phyloP scores from a whole-genome alignment of 2,113 vertebrate genomes.

The Etia nguti region DNA sequence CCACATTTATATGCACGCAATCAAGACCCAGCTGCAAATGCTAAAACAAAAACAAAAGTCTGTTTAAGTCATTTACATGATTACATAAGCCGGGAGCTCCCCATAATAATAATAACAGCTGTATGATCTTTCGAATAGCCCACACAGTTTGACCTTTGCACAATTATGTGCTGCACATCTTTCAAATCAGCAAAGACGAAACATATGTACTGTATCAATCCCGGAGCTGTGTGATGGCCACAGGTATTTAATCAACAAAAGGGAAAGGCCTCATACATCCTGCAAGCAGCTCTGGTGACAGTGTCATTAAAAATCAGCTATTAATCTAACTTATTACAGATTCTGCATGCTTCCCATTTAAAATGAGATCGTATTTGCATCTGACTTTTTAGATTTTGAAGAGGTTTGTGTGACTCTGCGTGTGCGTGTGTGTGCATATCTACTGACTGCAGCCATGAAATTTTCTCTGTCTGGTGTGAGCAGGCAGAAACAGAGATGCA shows the following conservation, averaged over 20 bases:
- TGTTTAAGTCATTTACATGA: conserved; percentile 2
- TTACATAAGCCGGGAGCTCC: neutral
- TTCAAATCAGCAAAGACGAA: neutral
- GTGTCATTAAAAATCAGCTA: conserved; percentile 20
- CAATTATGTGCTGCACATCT: conserved; percentile 11
- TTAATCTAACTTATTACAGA: conserved; percentile 29
- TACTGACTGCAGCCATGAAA: conserved; percentile 9
- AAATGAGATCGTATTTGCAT: conserved; percentile 19
- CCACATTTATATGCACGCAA: neutral
- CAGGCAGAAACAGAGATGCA: conserved; percentile 28
- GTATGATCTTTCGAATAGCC: neutral
- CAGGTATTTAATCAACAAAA: conserved; percentile 35
- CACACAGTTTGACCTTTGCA: neutral
- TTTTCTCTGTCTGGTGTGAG: conserved; percentile 1
- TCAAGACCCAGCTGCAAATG: neutral
- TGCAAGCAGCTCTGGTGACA: conserved; percentile 8
- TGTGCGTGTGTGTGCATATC: neutral
- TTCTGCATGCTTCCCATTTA: conserved; percentile 4
- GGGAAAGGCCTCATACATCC: neutral
- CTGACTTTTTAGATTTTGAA: neutral
- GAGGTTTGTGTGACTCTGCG: neutral
- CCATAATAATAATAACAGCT: neutral
- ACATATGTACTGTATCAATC: neutral
- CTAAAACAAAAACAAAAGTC: neutral
- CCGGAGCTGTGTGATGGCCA: neutral